phyloP scores from a whole-genome alignment of 2,888 invertebrate species.

The Trichogramma dendrolimi region DNA sequence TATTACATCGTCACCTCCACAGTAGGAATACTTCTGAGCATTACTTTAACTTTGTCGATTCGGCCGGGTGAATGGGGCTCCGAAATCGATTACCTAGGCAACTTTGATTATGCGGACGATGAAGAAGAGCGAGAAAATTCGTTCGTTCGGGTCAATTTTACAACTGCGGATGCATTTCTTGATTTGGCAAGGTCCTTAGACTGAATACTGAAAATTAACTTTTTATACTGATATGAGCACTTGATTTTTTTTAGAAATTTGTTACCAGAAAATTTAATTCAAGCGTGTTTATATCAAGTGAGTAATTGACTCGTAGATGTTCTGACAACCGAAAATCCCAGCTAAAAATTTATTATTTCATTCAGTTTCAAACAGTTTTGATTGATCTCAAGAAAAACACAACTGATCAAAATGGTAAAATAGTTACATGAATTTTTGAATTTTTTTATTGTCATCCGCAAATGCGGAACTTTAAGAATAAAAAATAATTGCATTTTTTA shows the following conservation, averaged over 20 bases:
- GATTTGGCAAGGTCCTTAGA: slow-evolving; percentile 73
- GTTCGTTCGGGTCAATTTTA: slow-evolving; percentile 52
- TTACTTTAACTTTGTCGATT: slow-evolving; percentile 82
- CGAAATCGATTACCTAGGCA: not conserved
- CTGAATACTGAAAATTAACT: not conserved
- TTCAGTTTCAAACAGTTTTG: slow-evolving; percentile 61
- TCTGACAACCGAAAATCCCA: not conserved
- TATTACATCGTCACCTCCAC: slow-evolving; percentile 92
- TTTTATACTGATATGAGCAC: too few species aligned
- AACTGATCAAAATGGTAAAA: slow-evolving; percentile 33
- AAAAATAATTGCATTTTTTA: too few species aligned
- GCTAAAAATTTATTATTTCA: slow-evolving; percentile 1
- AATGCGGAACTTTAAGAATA: too few species aligned
- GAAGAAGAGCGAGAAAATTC: slow-evolving; percentile 6
- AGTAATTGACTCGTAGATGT: slow-evolving; percentile 8
- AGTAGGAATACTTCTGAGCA: slow-evolving; percentile 82
- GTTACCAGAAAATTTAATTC: slow-evolving; percentile 84
- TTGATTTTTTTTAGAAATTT: slow-evolving; percentile 58
- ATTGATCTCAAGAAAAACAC: slow-evolving; percentile 33
- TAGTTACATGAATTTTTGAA: not conserved
- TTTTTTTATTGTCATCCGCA: not conserved
- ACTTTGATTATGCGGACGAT: not conserved
- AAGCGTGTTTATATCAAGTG: slow-evolving; percentile 67
- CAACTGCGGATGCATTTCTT: slow-evolving; percentile 84
- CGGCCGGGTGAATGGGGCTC: slow-evolving; percentile 64